Evolutionary conservation across 2,113 vertebrate species (phyloP), one percentile per base, ranked within the genome.

Genomic region (Octodon degus): DNA sequence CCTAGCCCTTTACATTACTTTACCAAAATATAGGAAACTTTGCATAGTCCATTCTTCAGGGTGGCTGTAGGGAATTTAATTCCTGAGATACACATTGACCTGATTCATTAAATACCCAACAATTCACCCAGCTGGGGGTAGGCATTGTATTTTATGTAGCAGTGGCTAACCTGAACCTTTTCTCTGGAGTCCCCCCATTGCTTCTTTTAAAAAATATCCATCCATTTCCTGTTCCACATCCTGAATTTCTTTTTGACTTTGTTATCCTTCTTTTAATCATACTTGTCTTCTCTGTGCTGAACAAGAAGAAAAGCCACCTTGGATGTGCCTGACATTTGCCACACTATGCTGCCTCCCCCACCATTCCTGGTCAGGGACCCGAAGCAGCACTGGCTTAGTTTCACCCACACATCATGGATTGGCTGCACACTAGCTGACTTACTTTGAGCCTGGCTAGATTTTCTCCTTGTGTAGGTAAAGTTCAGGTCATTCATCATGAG

Each of bases 401-500:
- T 94, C 20, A 27, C 27, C 20, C 63, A 63, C 19, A 34, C n/a
- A 14, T 58, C 92, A 25, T 90, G 70, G 19, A 13, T 50, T 77
- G 55, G 9, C n/a, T 79, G 32, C 50, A 12, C 13, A 0, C 24
- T 68, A 25, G 17, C 47, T 92, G 47, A 47, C 60, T 34, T 83
- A 37, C 13, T 63, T 17, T 76, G 84, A 86, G 12, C 32, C 82
- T 93, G 47, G 6, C 50, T 89, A 37, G 24, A 1, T 79, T 83
- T 96, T 91, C 47, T 72, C 24, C 16, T 58, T 47, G 13, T 58
- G 25, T 55, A 63, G 13, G 0, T 24, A 70, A 67, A 30, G 40
- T 80, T 95, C 93, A 94, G 76, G 27, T 19, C 53, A 92, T 92
- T 87, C 50, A 77, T 90, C n/a, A 40, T 96, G 62, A 34, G 30